phyloP scores from a whole-genome alignment of 2,797 vertebrate genomes.

The Jordanella pulchra region DNA sequence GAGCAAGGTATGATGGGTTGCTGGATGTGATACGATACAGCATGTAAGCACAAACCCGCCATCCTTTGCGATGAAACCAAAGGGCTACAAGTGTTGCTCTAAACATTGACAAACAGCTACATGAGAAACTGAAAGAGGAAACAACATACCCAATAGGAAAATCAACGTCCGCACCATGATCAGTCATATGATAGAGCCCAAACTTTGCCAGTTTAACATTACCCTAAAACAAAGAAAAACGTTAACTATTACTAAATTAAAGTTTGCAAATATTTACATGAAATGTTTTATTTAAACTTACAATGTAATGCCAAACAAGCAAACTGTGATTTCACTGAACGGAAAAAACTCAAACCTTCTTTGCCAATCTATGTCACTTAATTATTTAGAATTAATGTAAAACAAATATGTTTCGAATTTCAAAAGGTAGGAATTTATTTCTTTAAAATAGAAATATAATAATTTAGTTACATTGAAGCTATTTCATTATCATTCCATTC shows the following conservation, averaged over 20 bases:
- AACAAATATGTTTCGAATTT: not conserved
- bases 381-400: not conserved
- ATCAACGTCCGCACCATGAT: slow-evolving; percentile 94
- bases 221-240: slow-evolving; percentile 78
- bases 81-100: slow-evolving; percentile 44
- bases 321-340: not conserved
- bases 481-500: not conserved
- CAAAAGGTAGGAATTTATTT: not conserved
- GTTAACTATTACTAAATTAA: slow-evolving; percentile 19
- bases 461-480: too few relatives aligned
- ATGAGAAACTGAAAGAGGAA: slow-evolving; percentile 55
- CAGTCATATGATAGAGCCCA: slow-evolving; percentile 97
- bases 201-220: slow-evolving; percentile 95
- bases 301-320: not conserved
- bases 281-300: too few relatives aligned
- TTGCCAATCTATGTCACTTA: not conserved
- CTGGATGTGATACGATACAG: slow-evolving; percentile 69
- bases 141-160: slow-evolving; percentile 92
- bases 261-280: not conserved
- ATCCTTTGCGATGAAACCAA: slow-evolving; percentile 48
- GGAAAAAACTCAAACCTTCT: not conserved
- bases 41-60: slow-evolving; percentile 23
- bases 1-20: slow-evolving; percentile 94
- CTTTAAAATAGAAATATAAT: not conserved
- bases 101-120: slow-evolving; percentile 35